Conservation (phyloP, 2,888 invertebrate genomes). For the Meliscaeva auricollis region DNA sequence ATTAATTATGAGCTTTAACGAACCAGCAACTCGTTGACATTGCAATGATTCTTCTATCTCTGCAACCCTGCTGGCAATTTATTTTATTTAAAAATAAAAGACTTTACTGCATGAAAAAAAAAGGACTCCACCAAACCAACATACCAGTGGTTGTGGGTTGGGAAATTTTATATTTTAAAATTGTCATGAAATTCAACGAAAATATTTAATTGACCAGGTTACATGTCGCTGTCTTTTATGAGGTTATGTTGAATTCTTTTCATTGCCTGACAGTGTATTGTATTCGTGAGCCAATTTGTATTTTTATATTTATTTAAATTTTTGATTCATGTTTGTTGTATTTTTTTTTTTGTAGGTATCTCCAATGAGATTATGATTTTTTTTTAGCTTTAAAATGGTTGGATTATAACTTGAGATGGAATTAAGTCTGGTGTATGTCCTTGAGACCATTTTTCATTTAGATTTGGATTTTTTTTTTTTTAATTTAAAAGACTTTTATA, state of each 20-base stretch:
- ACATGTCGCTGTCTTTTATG: not conserved
- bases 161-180: not conserved
- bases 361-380: not conserved
- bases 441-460: too few relatives aligned
- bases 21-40: conserved; percentile 23
- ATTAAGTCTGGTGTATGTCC: too few relatives aligned
- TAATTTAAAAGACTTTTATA: too few relatives aligned
- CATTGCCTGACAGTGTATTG: not conserved
- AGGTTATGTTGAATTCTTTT: not conserved
- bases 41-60: conserved; percentile 4
- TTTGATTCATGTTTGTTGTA: not conserved
- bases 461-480: too few relatives aligned
- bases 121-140: not conserved
- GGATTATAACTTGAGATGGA: too few relatives aligned
- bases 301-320: not conserved
- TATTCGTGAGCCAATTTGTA: not conserved
- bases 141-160: not conserved
- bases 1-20: conserved; percentile 14
- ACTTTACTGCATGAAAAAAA: not conserved
- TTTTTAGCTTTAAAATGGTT: too few relatives aligned
- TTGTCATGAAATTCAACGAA: conserved; percentile 13
- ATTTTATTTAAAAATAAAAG: conserved; percentile 11
- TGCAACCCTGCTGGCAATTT: conserved; percentile 5
- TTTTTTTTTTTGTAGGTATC: not conserved
- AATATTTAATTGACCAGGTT: conserved; percentile 26